Conservation (phyloP, 1,140 invertebrate genomes). For the Psix sp. region DNA sequence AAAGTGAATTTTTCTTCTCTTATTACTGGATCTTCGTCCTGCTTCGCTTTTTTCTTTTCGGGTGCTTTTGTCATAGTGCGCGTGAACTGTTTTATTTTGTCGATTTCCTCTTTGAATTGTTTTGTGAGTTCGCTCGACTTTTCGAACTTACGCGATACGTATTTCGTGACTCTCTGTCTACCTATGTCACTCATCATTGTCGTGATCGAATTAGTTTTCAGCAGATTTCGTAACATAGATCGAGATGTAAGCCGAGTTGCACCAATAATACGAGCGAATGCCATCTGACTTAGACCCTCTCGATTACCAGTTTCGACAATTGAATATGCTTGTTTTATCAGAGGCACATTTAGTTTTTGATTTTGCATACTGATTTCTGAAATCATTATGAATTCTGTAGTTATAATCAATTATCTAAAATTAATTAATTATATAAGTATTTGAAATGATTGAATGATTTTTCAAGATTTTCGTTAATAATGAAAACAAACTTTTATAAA, state of each 20-base stretch:
- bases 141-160: slow-evolving; percentile 71
- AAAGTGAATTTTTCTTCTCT: slow-evolving; percentile 34
- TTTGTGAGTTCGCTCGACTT: slow-evolving; percentile 67
- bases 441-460: too few relatives aligned
- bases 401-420: neutral
- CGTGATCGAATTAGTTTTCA: slow-evolving; percentile 73
- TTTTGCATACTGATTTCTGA: slow-evolving; percentile 72
- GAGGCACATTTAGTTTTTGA: slow-evolving; percentile 68
- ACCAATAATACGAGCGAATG: slow-evolving; percentile 74
- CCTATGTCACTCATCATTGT: slow-evolving; percentile 78
- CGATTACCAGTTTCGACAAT: slow-evolving; percentile 73
- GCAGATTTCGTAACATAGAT: slow-evolving; percentile 75
- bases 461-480: too few relatives aligned
- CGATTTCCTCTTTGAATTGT: slow-evolving; percentile 71
- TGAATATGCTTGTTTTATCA: slow-evolving; percentile 76
- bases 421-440: slow-evolving; percentile 1
- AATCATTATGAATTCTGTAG: slow-evolving; percentile 6
- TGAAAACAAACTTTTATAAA: too few relatives aligned
- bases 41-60: slow-evolving; percentile 23
- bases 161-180: slow-evolving; percentile 77
- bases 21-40: slow-evolving; percentile 21
- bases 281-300: slow-evolving; percentile 76
- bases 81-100: slow-evolving; percentile 70
- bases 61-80: slow-evolving; percentile 17
- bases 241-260: slow-evolving; percentile 77